Conservation (phyloP, 2,113 vertebrate species). For the Delphinapterus leucas region DNA sequence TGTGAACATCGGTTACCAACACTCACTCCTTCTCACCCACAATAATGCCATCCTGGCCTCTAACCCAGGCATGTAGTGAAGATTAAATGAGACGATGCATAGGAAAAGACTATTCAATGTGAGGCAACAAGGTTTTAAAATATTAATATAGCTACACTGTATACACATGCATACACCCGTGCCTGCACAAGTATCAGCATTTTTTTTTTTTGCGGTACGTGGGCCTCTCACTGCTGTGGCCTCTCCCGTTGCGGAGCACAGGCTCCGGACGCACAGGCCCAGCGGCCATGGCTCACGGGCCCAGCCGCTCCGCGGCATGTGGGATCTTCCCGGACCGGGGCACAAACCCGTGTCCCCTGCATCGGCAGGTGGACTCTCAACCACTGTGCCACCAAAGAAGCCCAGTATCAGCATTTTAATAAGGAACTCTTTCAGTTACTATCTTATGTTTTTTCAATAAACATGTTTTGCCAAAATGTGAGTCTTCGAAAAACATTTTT, state of each 20-base stretch:
- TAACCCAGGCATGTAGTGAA: background rate
- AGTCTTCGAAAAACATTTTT: constrained; percentile 44
- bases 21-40: background rate
- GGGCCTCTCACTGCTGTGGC: too few species aligned
- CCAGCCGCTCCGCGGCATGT: too few species aligned
- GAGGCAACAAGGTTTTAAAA: constrained; percentile 3
- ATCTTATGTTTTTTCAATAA: background rate
- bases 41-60: background rate
- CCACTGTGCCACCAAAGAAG: too few species aligned
- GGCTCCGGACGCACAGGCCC: too few species aligned
- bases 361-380: too few species aligned
- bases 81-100: background rate
- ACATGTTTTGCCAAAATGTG: background rate
- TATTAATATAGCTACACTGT: background rate
- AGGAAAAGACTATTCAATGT: background rate
- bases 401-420: background rate
- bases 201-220: background rate
- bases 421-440: background rate
- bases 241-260: too few species aligned
- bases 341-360: too few species aligned
- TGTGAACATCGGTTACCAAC: background rate
- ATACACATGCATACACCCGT: background rate
- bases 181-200: background rate
- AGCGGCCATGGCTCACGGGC: too few species aligned
- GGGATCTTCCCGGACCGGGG: too few species aligned